These are phyloP conservation scores for Enteromius treurensis DNA, from an alignment of 2,797 vertebrate genomes.

Conservation along the genomic window DNA sequence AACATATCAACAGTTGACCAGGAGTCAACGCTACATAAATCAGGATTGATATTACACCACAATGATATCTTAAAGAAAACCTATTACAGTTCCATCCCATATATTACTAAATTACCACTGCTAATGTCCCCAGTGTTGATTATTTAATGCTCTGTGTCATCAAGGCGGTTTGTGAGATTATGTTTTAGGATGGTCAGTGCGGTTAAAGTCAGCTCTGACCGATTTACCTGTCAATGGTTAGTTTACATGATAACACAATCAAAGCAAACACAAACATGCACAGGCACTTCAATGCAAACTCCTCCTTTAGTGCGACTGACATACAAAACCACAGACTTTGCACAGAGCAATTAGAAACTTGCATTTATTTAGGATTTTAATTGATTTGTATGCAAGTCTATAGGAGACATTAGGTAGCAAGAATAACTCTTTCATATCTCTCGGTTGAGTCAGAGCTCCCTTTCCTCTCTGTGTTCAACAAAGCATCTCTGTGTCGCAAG, in stretches of 20 bases:
- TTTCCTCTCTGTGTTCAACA: slow-evolving; percentile 72
- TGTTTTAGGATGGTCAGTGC: neutral
- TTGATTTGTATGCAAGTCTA: neutral
- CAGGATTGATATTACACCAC: neutral
- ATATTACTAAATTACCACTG: neutral
- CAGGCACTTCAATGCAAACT: slow-evolving; percentile 25
- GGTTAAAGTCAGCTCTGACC: slow-evolving; percentile 35
- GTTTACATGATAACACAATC: slow-evolving; percentile 32
- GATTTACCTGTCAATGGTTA: slow-evolving; percentile 39
- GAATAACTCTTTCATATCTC: slow-evolving; percentile 24
- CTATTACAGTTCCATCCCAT: neutral
- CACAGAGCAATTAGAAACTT: neutral
- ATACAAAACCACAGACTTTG: slow-evolving; percentile 30
- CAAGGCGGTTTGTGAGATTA: slow-evolving; percentile 9
- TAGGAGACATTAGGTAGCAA: neutral
- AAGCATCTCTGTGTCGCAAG: slow-evolving; percentile 88
- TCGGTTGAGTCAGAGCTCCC: slow-evolving; percentile 49
- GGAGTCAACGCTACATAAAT: neutral
- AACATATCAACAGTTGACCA: neutral
- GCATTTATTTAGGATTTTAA: neutral
- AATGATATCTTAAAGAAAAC: neutral
- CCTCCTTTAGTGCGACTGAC: neutral
- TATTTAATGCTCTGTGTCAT: neutral
- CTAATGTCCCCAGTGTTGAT: neutral
- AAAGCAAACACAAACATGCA: slow-evolving; percentile 26